Percentiles rank a stretch among this genome's conserved stretches.
These are phyloP conservation scores for Parnassius smintheus DNA, from an alignment of 2,888 invertebrate genomes.

Conservation along the genomic window DNA sequence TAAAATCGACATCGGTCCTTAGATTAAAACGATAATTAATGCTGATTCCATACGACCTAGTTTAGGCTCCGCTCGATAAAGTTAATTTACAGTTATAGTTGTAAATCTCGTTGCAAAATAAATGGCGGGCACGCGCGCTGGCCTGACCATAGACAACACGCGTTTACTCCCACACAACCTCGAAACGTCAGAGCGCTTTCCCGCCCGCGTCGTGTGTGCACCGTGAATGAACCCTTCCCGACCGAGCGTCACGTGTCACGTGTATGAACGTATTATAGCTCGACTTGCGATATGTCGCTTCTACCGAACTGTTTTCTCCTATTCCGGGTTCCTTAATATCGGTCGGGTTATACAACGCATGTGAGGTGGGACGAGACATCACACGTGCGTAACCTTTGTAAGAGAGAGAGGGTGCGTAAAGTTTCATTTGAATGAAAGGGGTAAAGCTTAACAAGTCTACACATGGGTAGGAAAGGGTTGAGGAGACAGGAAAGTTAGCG, in stretches of 20 bases:
- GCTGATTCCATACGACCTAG: constrained; percentile 81
- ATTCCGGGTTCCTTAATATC: constrained; percentile 35
- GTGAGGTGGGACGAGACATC: constrained; percentile 59
- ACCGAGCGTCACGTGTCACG: constrained; percentile 62
- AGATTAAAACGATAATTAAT: constrained; percentile 80
- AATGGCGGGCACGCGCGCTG: constrained; percentile 66
- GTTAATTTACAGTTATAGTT: constrained; percentile 80
- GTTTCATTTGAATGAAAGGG: constrained; percentile 71
- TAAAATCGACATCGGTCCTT: constrained; percentile 73
- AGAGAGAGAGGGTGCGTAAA: constrained; percentile 57
- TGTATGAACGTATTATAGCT: constrained; percentile 46
- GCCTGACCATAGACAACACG: constrained; percentile 76
- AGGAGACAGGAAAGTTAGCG: constrained; percentile 57
- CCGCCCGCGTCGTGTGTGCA: constrained; percentile 36
- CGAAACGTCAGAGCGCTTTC: constrained; percentile 41
- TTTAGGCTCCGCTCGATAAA: constrained; percentile 76
- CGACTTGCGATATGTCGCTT: constrained; percentile 39
- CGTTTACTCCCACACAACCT: constrained; percentile 64
- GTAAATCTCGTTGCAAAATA: constrained; percentile 80
- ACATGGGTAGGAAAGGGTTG: constrained; percentile 72
- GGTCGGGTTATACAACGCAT: constrained; percentile 59
- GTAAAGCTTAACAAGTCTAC: constrained; percentile 67
- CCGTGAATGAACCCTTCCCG: constrained; percentile 59
- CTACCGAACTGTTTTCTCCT: constrained; percentile 34
- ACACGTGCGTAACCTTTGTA: constrained; percentile 63